Evolutionary conservation across 2,113 vertebrate species (phyloP).

Genomic region (Dasypus novemcinctus): DNA sequence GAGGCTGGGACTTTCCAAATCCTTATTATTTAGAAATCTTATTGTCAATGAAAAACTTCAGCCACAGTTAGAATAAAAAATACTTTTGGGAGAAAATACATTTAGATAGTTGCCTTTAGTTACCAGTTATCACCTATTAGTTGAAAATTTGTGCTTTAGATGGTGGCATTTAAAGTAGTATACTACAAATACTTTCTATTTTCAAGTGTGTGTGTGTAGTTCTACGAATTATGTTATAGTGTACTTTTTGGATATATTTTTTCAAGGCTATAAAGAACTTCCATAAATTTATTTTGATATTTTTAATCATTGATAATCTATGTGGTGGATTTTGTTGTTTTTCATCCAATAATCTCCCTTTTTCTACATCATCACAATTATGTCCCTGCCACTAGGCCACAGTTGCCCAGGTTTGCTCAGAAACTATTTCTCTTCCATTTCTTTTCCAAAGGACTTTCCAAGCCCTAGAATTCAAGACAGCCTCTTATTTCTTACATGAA

Average conservation of each 20-base stretch:
- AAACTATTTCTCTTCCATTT: not conserved
- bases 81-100: not conserved
- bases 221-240: not conserved
- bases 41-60: not conserved
- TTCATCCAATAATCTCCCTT: not conserved
- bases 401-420: not conserved
- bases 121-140: not conserved
- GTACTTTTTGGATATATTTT: not conserved
- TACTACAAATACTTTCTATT: not conserved
- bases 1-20: not conserved
- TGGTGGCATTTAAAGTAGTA: not conserved
- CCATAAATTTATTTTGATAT: not conserved
- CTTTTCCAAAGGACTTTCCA: not conserved
- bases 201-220: not conserved
- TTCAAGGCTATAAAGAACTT: not conserved
- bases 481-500: not conserved
- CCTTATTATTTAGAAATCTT: not conserved
- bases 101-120: not conserved
- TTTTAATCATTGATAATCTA: conserved; percentile 4
- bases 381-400: not conserved
- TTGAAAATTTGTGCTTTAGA: not conserved
- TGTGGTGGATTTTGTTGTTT: not conserved
- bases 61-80: not conserved
- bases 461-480: not conserved
- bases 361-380: not conserved